Evolutionary conservation across 2,797 vertebrate genomes (phyloP), one percentile per base, ranked within the genome.

Genomic region (Myotis daubentonii): DNA sequence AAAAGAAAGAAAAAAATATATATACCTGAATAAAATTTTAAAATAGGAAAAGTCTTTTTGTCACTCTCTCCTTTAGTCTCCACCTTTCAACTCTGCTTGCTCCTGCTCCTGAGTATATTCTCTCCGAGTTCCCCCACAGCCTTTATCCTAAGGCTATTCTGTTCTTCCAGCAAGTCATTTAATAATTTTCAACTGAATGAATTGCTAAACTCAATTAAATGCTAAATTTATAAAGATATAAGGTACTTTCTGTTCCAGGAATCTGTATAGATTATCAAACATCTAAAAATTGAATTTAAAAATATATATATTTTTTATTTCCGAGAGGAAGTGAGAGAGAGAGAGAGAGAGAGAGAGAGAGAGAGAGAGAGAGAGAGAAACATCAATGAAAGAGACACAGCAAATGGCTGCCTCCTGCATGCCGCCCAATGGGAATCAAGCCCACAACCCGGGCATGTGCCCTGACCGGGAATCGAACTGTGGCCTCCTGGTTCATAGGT

Each of bases 1-100:
- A 36, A 36, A 3, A 36, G 36, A 36, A 36, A 36, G 4, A 36
- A 36, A 36, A 51, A 81, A 87, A 49, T 80, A 66, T 82, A 49
- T 80, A 66, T 82, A 53, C 91, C 51, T 74, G 53, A 44, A 71
- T 76, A 93, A 89, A 84, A 57, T 78, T 57, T 68, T 30, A 80
- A 86, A 53, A 36, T 7, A 38, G 11, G 12, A 38, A 72, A 79
- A 55, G 22, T 71, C 23, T 72, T 82, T 75, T 79, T 81, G 17
- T 25, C 57, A 75, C 5, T 60, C 30, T 92, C 16, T 3, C 16
- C 25, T 84, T 85, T 71, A 17, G n/a, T 44, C 19, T 76, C 90
- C 17, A 28, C 22, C 28, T 95, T 72, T 44, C 53, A 55, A 36
- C 9, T 70, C 44, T 80, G 33, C 41, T 91, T 53, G 41, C 68